Conservation (phyloP, 1,140 invertebrate genomes). For the Pissodes strobi region DNA sequence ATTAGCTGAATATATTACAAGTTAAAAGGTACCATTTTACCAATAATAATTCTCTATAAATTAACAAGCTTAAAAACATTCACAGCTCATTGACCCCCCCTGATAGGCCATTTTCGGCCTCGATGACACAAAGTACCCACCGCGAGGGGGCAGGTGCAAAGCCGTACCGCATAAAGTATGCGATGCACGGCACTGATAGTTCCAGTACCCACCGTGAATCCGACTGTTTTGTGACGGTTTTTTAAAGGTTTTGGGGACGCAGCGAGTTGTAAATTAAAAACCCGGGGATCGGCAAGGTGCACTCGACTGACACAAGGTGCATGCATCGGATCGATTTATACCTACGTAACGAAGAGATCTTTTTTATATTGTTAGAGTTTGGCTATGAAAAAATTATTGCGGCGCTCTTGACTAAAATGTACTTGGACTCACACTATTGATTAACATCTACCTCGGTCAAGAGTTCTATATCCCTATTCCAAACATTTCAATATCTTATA, state of each 20-base stretch:
- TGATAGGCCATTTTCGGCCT: constrained; percentile 2
- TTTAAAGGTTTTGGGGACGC: constrained; percentile 18
- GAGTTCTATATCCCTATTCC: no score
- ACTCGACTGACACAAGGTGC: constrained; percentile 10
- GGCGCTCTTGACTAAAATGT: no score
- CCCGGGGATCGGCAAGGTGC: constrained; percentile 22
- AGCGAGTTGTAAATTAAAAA: constrained; percentile 18
- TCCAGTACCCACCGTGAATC: constrained; percentile 30
- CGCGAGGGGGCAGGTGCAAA: constrained; percentile 17
- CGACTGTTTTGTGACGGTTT: constrained; percentile 35
- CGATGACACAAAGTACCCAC: constrained; percentile 9
- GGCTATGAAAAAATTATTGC: no score
- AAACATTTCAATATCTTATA: no score
- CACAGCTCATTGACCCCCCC: constrained; percentile 7
- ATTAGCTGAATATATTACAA: no score
- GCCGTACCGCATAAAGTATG: constrained; percentile 21
- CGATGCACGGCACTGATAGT: constrained; percentile 30
- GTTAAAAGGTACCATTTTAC: no score
- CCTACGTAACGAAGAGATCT: not conserved
- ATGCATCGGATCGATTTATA: constrained; percentile 1
- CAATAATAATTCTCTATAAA: no score
- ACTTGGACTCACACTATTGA: no score
- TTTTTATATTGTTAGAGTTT: no score
- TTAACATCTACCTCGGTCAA: no score
- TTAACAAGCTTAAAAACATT: no score